phyloP scores from a whole-genome alignment of 2,113 vertebrate genomes.

The Myanophis thanlyinensis region DNA sequence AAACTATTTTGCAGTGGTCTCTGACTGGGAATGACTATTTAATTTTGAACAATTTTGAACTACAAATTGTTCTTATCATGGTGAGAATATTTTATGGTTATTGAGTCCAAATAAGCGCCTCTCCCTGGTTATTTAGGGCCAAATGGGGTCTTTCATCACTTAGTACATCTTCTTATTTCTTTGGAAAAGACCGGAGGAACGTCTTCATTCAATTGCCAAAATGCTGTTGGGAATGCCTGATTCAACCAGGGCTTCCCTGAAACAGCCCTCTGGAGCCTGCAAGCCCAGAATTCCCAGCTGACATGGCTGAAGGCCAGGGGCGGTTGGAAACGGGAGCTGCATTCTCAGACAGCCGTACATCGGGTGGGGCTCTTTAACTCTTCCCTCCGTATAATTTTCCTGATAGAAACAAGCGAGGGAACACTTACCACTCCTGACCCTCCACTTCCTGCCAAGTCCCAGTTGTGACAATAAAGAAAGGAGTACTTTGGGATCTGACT shows the following conservation, averaged over 20 bases:
- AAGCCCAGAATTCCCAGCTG: neutral
- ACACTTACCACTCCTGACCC: neutral
- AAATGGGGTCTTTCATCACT: neutral
- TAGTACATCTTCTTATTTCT: neutral
- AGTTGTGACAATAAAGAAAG: neutral
- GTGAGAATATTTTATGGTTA: neutral
- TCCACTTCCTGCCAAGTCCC: neutral
- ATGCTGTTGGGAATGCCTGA: neutral
- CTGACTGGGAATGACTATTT: neutral
- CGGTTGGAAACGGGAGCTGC: neutral
- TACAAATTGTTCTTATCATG: neutral
- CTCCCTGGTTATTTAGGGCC: neutral
- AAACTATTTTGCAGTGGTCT: neutral
- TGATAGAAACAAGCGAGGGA: neutral
- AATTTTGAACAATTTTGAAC: neutral
- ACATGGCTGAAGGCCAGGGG: neutral
- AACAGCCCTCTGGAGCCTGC: neutral
- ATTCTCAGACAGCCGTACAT: neutral
- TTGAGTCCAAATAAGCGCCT: neutral
- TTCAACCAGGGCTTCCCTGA: neutral
- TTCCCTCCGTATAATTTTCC: neutral
- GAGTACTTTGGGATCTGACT: neutral
- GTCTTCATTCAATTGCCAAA: neutral
- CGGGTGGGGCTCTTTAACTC: neutral
- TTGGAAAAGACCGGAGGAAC: neutral